Evolutionary conservation across 2,797 vertebrate genomes (phyloP).

Genomic region (Brachymystax lenok): DNA sequence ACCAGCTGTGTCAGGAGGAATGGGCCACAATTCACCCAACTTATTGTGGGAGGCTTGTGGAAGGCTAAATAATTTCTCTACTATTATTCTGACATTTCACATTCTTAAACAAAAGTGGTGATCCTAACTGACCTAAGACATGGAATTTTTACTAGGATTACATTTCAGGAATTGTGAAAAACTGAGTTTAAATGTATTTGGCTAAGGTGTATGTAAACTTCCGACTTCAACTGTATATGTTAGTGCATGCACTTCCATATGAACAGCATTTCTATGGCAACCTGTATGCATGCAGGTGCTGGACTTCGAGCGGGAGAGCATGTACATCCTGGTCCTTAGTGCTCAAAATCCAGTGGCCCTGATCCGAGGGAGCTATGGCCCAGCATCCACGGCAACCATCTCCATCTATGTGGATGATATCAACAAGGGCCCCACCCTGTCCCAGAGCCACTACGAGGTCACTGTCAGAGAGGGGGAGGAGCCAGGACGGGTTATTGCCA

Average conservation of each 20-base stretch:
- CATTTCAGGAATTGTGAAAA: too few species aligned
- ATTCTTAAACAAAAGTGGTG: too few species aligned
- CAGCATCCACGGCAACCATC: constrained; percentile 81
- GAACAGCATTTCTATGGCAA: background rate
- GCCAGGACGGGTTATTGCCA: constrained; percentile 79
- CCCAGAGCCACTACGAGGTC: constrained; percentile 80
- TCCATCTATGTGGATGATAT: constrained; percentile 80
- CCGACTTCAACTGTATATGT: background rate
- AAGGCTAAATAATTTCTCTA: too few species aligned
- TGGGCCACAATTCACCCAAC: too few species aligned
- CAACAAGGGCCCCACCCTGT: constrained; percentile 76
- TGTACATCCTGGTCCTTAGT: constrained; percentile 80
- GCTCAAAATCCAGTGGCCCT: constrained; percentile 78
- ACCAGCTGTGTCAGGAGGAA: too few species aligned
- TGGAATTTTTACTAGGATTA: too few species aligned
- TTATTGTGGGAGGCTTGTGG: too few species aligned
- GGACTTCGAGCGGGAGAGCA: constrained; percentile 82
- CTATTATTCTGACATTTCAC: too few species aligned
- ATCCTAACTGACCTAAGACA: too few species aligned
- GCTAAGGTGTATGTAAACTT: too few species aligned
- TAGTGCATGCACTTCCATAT: constrained; percentile 2
- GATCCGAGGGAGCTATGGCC: constrained; percentile 77
- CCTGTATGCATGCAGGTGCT: constrained; percentile 68
- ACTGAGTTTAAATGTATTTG: too few species aligned
- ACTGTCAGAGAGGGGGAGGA: constrained; percentile 78